phyloP scores from a whole-genome alignment of 2,797 vertebrate genomes.

The Gymnocypris eckloni region DNA sequence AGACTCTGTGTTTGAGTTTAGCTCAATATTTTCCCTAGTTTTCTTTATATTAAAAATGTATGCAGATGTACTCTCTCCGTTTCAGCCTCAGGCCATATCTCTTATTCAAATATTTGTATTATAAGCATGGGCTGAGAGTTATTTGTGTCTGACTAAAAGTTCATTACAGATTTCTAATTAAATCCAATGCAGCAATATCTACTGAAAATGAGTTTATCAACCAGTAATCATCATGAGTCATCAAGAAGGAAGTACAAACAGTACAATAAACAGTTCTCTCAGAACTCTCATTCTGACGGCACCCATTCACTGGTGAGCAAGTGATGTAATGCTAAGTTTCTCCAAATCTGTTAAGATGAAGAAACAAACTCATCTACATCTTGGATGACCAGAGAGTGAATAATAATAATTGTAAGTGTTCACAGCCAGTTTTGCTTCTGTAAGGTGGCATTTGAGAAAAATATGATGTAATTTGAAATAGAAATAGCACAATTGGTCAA shows the following conservation, averaged over 20 bases:
- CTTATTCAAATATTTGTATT: slow-evolving; percentile 10
- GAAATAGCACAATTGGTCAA: background rate
- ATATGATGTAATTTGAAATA: background rate
- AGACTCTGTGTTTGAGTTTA: slow-evolving; percentile 4
- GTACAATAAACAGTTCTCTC: too few species aligned
- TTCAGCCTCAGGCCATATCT: background rate
- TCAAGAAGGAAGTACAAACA: background rate
- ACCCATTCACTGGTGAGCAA: too few species aligned
- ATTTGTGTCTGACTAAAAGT: background rate
- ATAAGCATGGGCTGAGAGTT: slow-evolving; percentile 3
- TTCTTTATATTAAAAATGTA: background rate
- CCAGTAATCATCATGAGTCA: background rate
- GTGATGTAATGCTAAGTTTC: too few species aligned
- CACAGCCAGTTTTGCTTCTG: too few species aligned
- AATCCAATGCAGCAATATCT: background rate
- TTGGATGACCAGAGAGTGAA: too few species aligned
- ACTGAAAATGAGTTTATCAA: background rate
- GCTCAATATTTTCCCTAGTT: background rate
- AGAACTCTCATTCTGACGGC: too few species aligned
- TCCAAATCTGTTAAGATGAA: too few species aligned
- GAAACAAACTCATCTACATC: too few species aligned
- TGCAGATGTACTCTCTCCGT: background rate
- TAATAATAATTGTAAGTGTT: too few species aligned
- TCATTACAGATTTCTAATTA: background rate
- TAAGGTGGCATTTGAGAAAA: too few species aligned